Evolutionary conservation across 2,888 invertebrate species (phyloP).

Genomic region (Caenorhabditis sp.): DNA sequence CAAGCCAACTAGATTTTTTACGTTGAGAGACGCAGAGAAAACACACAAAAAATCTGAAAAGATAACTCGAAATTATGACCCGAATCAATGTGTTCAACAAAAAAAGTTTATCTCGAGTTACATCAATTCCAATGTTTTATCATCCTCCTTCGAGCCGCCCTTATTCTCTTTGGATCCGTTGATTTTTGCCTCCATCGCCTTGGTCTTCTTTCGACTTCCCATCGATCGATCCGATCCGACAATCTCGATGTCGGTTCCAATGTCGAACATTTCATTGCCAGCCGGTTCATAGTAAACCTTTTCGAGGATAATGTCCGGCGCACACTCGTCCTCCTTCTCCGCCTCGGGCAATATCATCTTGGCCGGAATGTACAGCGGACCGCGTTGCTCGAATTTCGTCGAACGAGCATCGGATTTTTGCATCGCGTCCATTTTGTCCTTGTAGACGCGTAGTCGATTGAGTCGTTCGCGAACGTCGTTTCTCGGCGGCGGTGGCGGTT

Average conservation of each 20-base stretch:
- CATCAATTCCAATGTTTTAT: too few species aligned
- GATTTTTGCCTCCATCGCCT: not conserved
- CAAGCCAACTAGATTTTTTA: too few species aligned
- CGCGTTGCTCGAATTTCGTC: slow-evolving; percentile 6
- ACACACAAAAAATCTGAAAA: too few species aligned
- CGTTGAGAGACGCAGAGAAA: too few species aligned
- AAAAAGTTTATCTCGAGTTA: too few species aligned
- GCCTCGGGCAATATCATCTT: not conserved
- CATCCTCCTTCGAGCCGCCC: not conserved
- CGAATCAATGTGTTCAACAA: too few species aligned
- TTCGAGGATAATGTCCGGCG: slow-evolving; percentile 7
- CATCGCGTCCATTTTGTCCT: not conserved
- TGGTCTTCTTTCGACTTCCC: not conserved
- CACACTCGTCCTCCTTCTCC: not conserved
- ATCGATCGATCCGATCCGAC: not conserved
- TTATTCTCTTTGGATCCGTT: not conserved
- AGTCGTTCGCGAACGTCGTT: not conserved
- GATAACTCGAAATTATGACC: not conserved
- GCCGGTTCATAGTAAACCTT: slow-evolving; percentile 6
- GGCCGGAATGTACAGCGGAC: slow-evolving; percentile 2
- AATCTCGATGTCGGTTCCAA: slow-evolving; percentile 19
- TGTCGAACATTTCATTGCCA: slow-evolving; percentile 14
- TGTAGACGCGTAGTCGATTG: not conserved
- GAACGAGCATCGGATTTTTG: slow-evolving; percentile 6
- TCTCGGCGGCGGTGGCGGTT: too few species aligned